Evolutionary conservation across 2,888 invertebrate species (phyloP), one percentile per base, ranked within the genome.

Genomic region (Chymomyza procnemis): DNA sequence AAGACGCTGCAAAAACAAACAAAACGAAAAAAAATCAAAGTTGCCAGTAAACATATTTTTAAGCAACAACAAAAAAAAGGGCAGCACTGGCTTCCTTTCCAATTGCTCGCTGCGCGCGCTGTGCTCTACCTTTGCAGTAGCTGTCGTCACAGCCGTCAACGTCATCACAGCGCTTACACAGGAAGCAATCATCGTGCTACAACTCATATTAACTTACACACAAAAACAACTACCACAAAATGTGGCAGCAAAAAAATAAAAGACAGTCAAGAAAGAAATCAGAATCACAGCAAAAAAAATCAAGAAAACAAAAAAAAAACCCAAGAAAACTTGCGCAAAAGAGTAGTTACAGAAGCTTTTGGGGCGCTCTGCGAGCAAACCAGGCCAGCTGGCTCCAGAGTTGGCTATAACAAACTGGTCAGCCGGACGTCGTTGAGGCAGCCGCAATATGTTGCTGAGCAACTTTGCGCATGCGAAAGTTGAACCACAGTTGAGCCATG

Each of bases 131-230:
- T 52, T 19, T 16, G 16, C 19, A 19, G 8, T 19, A 21, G 19
- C 22, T 19, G 50, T 16, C 50, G 18, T 50, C 50, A 16, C 22
- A 6, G 50, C 8, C 50, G 18, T 50, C 50, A 16, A 50, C 50
- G 16, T 30, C 18, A 57, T 57, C 26, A 8, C 48, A 16, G 54
- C 67, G 61, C 65, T 66, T 16, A 63, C 86, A 85, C 84, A 87
- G 84, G 84, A 85, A 85, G 86, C 87, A 87, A 85, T 85, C 84
- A 85, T 85, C 84, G 86, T 83, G 85, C 6, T 79, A 87, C 84
- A 82, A 83, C 80, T 87, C 87, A 84, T 84, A 84, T 84, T 87
- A 84, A 87, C 87, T 84, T 84, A 80, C 84, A 75, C 67, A 64
- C 70, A 79, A 73, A 66, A 79, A 74, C 66, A 74, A 73, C 47